Percentiles rank a stretch among this genome's conserved stretches.
Evolutionary conservation across 2,888 invertebrate species (phyloP).

Genomic region (Agrochola circellaris): DNA sequence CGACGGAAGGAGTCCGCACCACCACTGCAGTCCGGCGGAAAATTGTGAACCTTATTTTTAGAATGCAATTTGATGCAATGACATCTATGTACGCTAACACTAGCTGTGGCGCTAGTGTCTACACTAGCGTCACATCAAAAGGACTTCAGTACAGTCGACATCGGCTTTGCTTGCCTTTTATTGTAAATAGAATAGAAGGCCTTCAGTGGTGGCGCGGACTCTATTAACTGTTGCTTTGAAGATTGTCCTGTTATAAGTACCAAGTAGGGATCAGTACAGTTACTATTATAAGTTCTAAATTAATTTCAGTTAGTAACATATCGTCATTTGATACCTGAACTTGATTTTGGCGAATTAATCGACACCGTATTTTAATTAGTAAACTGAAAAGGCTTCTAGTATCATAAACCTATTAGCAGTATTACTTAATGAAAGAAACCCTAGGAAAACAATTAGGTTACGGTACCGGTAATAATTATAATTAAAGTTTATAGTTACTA

Average conservation of each 20-base stretch:
- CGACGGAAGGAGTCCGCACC: too few relatives aligned
- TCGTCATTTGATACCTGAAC: neutral
- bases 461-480: neutral
- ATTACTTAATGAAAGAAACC: neutral
- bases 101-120: too few relatives aligned
- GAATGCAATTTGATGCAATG: too few relatives aligned
- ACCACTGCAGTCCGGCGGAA: too few relatives aligned
- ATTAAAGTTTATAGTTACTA: neutral
- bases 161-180: too few relatives aligned
- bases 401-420: constrained; percentile 2
- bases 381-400: constrained; percentile 16
- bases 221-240: too few relatives aligned
- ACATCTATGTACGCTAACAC: too few relatives aligned
- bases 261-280: neutral
- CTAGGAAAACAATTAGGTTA: neutral
- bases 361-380: neutral
- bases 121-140: too few relatives aligned
- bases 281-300: neutral
- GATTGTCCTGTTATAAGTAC: neutral
- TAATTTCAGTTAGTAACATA: neutral
- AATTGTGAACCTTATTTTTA: too few relatives aligned
- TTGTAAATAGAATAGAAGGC: too few relatives aligned
- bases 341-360: neutral
- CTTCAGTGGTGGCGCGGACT: too few relatives aligned
- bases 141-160: too few relatives aligned